These are phyloP conservation scores for Myxocyprinus asiaticus DNA, from an alignment of 2,113 vertebrate species.

Conservation along the genomic window DNA sequence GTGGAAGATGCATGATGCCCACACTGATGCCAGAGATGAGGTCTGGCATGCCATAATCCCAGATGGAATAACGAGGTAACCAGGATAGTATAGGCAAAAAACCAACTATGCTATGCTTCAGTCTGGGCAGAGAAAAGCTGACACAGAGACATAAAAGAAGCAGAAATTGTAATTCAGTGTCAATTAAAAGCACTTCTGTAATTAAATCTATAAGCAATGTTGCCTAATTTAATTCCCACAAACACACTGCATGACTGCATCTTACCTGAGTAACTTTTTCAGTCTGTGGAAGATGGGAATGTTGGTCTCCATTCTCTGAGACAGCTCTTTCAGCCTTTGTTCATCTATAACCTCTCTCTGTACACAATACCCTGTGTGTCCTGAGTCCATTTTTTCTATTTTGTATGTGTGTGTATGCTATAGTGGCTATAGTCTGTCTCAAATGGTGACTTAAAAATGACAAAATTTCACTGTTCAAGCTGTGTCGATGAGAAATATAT, in stretches of 20 bases:
- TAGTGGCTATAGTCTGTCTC: not conserved
- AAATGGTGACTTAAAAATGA: not conserved
- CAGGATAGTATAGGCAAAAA: constrained; percentile 85
- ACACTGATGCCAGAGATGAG: constrained; percentile 91
- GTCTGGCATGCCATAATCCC: constrained; percentile 89
- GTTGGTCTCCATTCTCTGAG: constrained; percentile 61
- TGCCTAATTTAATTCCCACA: not conserved
- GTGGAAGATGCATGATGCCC: constrained; percentile 96
- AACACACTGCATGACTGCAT: not conserved
- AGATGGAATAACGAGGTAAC: constrained; percentile 89
- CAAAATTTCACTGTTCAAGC: not conserved
- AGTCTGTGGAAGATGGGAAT: constrained; percentile 57
- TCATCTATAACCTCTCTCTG: constrained; percentile 58
- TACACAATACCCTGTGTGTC: too few species aligned
- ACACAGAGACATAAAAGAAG: not conserved
- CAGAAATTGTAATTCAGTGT: not conserved
- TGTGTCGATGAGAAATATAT: not conserved
- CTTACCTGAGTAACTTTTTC: constrained; percentile 72
- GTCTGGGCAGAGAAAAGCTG: constrained; percentile 78
- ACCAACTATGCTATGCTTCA: constrained; percentile 73
- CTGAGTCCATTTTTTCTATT: constrained; percentile 40
- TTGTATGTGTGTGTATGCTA: not conserved
- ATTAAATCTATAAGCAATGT: not conserved
- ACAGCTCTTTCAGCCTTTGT: constrained; percentile 80
- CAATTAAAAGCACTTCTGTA: not conserved